Evolutionary conservation across 2,888 invertebrate genomes (phyloP), one percentile per base, ranked within the genome.

Genomic region (Petrolisthes manimaculis): DNA sequence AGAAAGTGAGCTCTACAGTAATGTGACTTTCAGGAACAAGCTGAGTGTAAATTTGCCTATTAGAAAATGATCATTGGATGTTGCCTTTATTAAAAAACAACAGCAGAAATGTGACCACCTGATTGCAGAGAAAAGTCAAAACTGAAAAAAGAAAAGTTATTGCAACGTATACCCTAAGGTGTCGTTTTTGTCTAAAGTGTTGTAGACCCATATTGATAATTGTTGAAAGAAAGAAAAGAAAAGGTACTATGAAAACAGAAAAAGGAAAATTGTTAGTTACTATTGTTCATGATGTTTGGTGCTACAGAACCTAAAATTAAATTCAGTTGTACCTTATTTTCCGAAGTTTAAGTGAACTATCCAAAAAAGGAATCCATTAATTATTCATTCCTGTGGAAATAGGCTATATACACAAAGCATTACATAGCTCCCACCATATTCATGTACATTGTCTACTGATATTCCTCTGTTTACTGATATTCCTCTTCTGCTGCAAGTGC

Each of bases 401-500:
- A 85, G 85, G 85, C 85, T 82, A 61, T 86, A 86, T 86, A 86
- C 86, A 86, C 86, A 86, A 85, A 86, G 82, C 86, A 86, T 86
- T 86, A 86, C 86, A 86, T 82, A 82, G 82, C 82, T 82, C 82
- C 86, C 86, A 86, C 86, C 82, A 77, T 67, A 81, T 84, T 88
- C 84, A 88, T 88, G 88, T 88, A 88, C 88, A 84, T 84, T 88
- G 82, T 84, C 79, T 81, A 88, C 83, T 67, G 74, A 84, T 75
- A 84, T 81, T 88, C 75, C 84, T 84, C 84, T 84, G 71, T 88
- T 84, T 84, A 88, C 88, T 77, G 80, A 84, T 75, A 84, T 84
- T 88, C 81, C 84, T 88, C 88, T 84, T 61, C 84, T 80, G 88
- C 88, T 84, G 81, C 84, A 81, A 88, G 88, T 84, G 88, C 84